phyloP scores from a whole-genome alignment of 2,888 invertebrate genomes.

The Mantis religiosa region DNA sequence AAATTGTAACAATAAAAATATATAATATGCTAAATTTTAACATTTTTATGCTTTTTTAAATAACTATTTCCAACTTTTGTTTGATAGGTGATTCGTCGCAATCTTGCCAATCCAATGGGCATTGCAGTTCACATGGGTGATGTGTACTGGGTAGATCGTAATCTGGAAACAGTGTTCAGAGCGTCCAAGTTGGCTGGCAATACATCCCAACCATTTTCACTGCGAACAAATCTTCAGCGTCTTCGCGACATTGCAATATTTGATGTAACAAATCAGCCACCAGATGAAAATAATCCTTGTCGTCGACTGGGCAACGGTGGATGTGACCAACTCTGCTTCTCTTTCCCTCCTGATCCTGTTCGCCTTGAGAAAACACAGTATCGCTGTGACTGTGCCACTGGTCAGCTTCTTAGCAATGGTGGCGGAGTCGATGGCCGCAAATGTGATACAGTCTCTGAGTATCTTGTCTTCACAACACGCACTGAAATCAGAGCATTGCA shows the following conservation, averaged over 20 bases:
- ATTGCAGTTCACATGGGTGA: constrained; percentile 78
- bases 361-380: constrained; percentile 41
- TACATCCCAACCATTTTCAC: constrained; percentile 61
- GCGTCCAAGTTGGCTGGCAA: constrained; percentile 64
- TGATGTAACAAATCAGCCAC: constrained; percentile 82
- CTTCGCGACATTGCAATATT: constrained; percentile 89
- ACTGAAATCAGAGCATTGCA: constrained; percentile 91
- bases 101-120: constrained; percentile 91
- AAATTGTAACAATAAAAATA: neutral
- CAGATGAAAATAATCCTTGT: constrained; percentile 78
- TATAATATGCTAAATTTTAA: neutral
- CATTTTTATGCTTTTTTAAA: neutral
- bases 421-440: constrained; percentile 57
- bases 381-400: constrained; percentile 90
- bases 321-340: constrained; percentile 94
- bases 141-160: constrained; percentile 94
- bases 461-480: constrained; percentile 87
- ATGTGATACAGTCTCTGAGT: constrained; percentile 83
- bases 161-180: constrained; percentile 77
- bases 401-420: constrained; percentile 59
- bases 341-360: constrained; percentile 65
- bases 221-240: constrained; percentile 79
- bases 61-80: neutral
- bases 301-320: constrained; percentile 66
- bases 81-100: constrained; percentile 65